These are phyloP conservation scores for Echinarachnius parma DNA, from an alignment of 53 echinoderm and acorn worm species.

Conservation along the genomic window DNA sequence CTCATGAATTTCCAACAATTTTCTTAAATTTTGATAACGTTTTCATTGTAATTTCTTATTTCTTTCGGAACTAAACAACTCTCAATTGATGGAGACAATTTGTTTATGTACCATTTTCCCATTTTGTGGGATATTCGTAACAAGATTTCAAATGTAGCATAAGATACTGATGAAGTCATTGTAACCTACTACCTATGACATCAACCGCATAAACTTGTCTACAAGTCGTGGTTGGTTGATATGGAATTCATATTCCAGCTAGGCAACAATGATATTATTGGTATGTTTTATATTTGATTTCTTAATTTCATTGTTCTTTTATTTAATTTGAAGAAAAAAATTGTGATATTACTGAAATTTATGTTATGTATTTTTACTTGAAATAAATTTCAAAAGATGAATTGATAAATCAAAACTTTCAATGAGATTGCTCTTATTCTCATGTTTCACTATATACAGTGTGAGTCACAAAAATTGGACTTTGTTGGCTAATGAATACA, in stretches of 20 bases:
- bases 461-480: too few relatives aligned
- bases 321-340: not conserved
- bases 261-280: constrained; percentile 18
- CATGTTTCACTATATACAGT: too few relatives aligned
- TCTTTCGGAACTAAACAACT: not conserved
- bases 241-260: constrained; percentile 1
- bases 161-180: constrained; percentile 11
- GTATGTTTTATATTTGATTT: constrained; percentile 18
- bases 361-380: too few relatives aligned
- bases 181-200: constrained; percentile 22
- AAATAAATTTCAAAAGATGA: too few relatives aligned
- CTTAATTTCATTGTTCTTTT: not conserved
- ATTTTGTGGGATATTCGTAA: not conserved
- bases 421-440: too few relatives aligned
- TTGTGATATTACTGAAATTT: too few relatives aligned
- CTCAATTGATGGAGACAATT: not conserved
- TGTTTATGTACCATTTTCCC: not conserved
- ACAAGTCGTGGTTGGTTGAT: constrained; percentile 33
- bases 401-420: too few relatives aligned
- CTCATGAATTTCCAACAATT: not conserved
- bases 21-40: not conserved
- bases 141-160: constrained; percentile 4
- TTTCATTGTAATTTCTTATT: too few relatives aligned
- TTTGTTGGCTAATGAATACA: too few relatives aligned
- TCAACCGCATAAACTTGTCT: constrained; percentile 20